A percentile compares a stretch with the other conserved stretches of the same genome.
These are phyloP conservation scores for Chloroclysta siterata DNA, from an alignment of 2,888 invertebrate species.

Conservation along the genomic window DNA sequence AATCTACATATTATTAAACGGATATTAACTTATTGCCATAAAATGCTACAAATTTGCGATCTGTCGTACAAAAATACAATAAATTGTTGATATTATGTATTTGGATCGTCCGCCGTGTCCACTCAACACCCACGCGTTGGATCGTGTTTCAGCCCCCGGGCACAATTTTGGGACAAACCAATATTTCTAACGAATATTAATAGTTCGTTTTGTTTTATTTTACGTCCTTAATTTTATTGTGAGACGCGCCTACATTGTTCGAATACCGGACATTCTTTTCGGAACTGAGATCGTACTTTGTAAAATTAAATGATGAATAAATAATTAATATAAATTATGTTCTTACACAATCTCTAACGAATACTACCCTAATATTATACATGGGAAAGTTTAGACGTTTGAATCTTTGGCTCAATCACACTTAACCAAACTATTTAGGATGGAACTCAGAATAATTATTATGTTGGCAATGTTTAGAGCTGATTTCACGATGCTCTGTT, in stretches of 20 bases:
- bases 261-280: conserved; percentile 59
- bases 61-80: conserved; percentile 55
- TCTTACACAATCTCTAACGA: too few relatives aligned
- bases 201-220: conserved; percentile 76
- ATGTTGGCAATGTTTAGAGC: too few relatives aligned
- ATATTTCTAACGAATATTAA: conserved; percentile 85
- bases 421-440: too few relatives aligned
- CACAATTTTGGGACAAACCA: conserved; percentile 83
- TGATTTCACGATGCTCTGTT: too few relatives aligned
- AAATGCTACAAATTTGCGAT: conserved; percentile 66
- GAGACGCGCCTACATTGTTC: conserved; percentile 68
- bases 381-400: too few relatives aligned
- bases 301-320: background rate
- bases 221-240: conserved; percentile 65
- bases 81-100: conserved; percentile 62
- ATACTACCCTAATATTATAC: too few relatives aligned
- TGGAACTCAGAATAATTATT: too few relatives aligned
- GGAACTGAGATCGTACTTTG: conserved; percentile 39
- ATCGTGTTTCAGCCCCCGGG: conserved; percentile 80
- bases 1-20: conserved; percentile 20
- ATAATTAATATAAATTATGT: too few relatives aligned
- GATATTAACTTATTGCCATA: conserved; percentile 16
- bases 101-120: conserved; percentile 63
- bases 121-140: conserved; percentile 73
- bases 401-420: too few relatives aligned